These are phyloP conservation scores for Gymnocypris eckloni DNA, from an alignment of 2,797 vertebrate species.

Conservation along the genomic window DNA sequence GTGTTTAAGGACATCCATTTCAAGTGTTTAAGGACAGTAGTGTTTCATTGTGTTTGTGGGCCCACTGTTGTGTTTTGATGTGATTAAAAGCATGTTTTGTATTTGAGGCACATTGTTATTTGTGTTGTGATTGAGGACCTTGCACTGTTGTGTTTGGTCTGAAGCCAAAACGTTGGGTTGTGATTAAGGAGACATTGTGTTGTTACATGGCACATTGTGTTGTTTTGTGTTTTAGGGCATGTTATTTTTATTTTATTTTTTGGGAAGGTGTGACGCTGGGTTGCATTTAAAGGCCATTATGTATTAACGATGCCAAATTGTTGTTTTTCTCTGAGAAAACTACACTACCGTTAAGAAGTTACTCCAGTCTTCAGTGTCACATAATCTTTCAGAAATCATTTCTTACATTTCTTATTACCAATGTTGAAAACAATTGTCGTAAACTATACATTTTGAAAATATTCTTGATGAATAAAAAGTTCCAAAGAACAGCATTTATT, in stretches of 20 bases:
- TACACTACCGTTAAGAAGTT: background rate
- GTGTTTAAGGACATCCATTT: background rate
- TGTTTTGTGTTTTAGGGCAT: background rate
- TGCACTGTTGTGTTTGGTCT: background rate
- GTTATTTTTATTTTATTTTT: background rate
- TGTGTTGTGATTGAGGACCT: background rate
- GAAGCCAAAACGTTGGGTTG: background rate
- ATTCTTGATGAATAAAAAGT: background rate
- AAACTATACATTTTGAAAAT: background rate
- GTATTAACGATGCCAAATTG: background rate
- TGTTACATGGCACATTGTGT: background rate
- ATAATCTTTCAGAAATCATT: background rate
- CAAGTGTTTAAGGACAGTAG: background rate
- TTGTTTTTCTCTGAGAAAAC: background rate
- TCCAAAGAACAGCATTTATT: background rate
- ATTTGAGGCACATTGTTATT: background rate
- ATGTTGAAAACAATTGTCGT: background rate
- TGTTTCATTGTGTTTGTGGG: background rate
- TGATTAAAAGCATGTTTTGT: background rate
- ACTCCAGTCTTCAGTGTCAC: background rate
- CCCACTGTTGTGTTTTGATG: background rate
- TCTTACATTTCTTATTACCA: background rate
- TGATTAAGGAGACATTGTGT: background rate
- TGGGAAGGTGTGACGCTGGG: background rate
- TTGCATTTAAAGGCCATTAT: background rate